A percentile compares a stretch with the other conserved stretches of the same genome.
Evolutionary conservation across 30 jellyfish, hydroid and myxozoan genomes (phyloP).

Genomic region (Aurelia sp.): DNA sequence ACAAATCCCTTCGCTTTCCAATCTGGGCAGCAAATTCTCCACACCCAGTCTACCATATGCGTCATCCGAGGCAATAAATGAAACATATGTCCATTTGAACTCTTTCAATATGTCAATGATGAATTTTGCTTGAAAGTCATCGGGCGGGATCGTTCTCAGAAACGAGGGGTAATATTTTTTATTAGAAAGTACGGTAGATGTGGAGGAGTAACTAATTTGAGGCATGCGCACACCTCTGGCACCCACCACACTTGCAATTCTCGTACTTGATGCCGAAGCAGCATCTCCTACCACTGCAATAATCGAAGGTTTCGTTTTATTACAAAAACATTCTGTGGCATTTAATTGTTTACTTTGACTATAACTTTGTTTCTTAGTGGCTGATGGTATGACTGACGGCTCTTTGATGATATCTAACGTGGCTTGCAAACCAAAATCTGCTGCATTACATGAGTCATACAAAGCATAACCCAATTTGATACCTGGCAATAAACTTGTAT

Average conservation of each 20-base stretch:
- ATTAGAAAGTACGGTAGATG: constrained; percentile 91
- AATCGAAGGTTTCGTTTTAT: constrained; percentile 49
- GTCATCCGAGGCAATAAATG: constrained; percentile 96
- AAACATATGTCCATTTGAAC: constrained; percentile 88
- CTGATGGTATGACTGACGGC: constrained; percentile 53
- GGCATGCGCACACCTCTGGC: constrained; percentile 77
- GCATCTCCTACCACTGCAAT: constrained; percentile 97
- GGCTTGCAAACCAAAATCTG: constrained; percentile 78
- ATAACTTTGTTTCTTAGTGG: neutral
- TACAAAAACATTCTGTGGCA: constrained; percentile 74
- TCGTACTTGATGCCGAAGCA: constrained; percentile 86
- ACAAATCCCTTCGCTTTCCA: constrained; percentile 75
- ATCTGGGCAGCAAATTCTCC: constrained; percentile 77
- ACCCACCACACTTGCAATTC: constrained; percentile 87
- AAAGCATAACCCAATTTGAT: constrained; percentile 81
- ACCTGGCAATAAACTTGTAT: constrained; percentile 53
- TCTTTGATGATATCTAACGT: constrained; percentile 76
- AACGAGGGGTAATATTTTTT: constrained; percentile 87
- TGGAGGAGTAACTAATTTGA: constrained; percentile 96
- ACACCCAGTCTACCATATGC: constrained; percentile 95
- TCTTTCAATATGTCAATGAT: constrained; percentile 74
- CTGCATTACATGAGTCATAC: constrained; percentile 92
- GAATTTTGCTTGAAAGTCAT: constrained; percentile 86
- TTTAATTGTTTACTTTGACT: neutral
- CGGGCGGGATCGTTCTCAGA: constrained; percentile 98